Evolutionary conservation across 2,888 invertebrate genomes (phyloP).

Genomic region (Ametastegia equiseti): DNA sequence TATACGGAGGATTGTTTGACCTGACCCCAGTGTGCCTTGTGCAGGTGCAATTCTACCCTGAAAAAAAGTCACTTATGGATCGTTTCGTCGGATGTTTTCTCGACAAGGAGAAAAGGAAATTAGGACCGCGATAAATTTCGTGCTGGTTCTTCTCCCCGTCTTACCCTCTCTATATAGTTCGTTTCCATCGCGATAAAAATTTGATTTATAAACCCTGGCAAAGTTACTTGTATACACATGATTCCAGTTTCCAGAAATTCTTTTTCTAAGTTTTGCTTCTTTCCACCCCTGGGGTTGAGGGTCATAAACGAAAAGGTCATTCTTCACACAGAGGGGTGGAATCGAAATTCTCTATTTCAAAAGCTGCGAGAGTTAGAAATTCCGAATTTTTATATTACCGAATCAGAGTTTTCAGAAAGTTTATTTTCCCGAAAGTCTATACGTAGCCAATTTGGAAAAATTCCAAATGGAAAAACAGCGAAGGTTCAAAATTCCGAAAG

Average conservation of each 20-base stretch:
- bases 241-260: not conserved
- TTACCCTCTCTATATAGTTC: not conserved
- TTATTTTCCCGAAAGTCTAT: too few relatives aligned
- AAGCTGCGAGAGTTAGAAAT: too few relatives aligned
- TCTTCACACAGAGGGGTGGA: too few relatives aligned
- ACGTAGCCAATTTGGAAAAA: too few relatives aligned
- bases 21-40: too few relatives aligned
- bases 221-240: conserved; percentile 22
- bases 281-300: not conserved
- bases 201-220: conserved; percentile 31
- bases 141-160: not conserved
- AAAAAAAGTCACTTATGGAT: not conserved
- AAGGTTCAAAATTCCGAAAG: too few relatives aligned
- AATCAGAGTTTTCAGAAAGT: too few relatives aligned
- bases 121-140: not conserved
- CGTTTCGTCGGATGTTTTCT: not conserved
- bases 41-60: too few relatives aligned
- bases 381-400: too few relatives aligned
- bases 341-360: too few relatives aligned
- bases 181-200: conserved; percentile 25
- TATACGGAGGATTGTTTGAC: too few relatives aligned
- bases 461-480: too few relatives aligned
- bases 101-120: not conserved
- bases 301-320: not conserved
- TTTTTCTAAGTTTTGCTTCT: not conserved